These are phyloP conservation scores for Achatina immaculata DNA, from an alignment of 1,140 invertebrate species.

Conservation along the genomic window DNA sequence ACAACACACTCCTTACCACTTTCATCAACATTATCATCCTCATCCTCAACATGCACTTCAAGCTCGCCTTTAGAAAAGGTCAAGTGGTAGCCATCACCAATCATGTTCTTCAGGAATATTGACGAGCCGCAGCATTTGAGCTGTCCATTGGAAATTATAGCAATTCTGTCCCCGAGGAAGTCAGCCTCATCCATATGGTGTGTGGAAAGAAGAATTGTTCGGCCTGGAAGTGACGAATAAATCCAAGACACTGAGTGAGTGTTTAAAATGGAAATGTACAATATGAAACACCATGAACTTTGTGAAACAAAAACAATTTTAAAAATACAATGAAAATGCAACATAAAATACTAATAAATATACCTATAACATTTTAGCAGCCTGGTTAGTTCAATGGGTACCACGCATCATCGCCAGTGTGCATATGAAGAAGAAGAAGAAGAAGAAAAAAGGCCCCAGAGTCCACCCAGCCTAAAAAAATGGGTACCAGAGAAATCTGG, in stretches of 20 bases:
- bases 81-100: conserved; percentile 78
- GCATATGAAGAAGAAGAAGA: too few species aligned
- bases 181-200: conserved; percentile 80
- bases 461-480: too few species aligned
- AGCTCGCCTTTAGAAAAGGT: conserved; percentile 69
- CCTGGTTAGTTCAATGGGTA: too few species aligned
- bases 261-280: not conserved
- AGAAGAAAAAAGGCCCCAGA: too few species aligned
- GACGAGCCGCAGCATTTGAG: conserved; percentile 77
- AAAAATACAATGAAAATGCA: not conserved
- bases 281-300: not conserved
- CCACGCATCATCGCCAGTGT: too few species aligned
- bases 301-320: not conserved
- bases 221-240: conserved; percentile 66
- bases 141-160: conserved; percentile 78
- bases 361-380: not conserved
- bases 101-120: conserved; percentile 77
- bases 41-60: conserved; percentile 40
- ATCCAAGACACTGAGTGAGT: not conserved
- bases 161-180: conserved; percentile 79
- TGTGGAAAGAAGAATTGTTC: conserved; percentile 80
- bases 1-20: not conserved
- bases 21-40: conserved; percentile 7
- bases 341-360: not conserved
- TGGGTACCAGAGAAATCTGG: too few species aligned